Percentiles rank a stretch among this genome's conserved stretches.
Evolutionary conservation across 2,888 invertebrate genomes (phyloP).

Genomic region (Rhimphoctona megacephalus): DNA sequence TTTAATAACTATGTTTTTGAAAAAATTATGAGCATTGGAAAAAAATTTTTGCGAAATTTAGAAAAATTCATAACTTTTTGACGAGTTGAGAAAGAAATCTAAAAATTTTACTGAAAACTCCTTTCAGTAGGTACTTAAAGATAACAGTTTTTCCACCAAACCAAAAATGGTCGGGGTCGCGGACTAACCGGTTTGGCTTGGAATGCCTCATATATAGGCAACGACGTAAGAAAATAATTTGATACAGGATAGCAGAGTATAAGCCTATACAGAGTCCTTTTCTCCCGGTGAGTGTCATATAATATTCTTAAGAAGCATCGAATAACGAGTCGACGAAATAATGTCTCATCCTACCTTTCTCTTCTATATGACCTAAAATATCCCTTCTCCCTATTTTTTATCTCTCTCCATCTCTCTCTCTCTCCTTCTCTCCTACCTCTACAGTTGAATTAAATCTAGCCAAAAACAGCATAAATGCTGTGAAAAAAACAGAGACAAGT

Average conservation of each 20-base stretch:
- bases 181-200: not conserved
- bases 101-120: too few relatives aligned
- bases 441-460: not conserved
- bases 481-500: too few relatives aligned
- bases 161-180: too few relatives aligned
- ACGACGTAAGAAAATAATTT: not conserved
- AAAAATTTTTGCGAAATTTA: too few relatives aligned
- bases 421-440: not conserved
- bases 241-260: constrained; percentile 40
- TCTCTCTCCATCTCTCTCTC: too few relatives aligned
- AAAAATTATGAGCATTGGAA: too few relatives aligned
- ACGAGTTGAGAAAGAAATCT: too few relatives aligned
- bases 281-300: constrained; percentile 50
- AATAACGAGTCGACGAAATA: constrained; percentile 44
- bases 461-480: too few relatives aligned
- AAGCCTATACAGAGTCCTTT: constrained; percentile 18
- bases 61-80: too few relatives aligned
- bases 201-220: not conserved
- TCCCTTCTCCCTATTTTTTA: not conserved
- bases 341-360: constrained; percentile 21
- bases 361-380: constrained; percentile 17
- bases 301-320: constrained; percentile 53
- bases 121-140: too few relatives aligned
- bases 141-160: too few relatives aligned
- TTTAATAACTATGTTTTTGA: too few relatives aligned